These are phyloP conservation scores for Thera britannica DNA, from an alignment of 2,888 invertebrate genomes.

Conservation along the genomic window DNA sequence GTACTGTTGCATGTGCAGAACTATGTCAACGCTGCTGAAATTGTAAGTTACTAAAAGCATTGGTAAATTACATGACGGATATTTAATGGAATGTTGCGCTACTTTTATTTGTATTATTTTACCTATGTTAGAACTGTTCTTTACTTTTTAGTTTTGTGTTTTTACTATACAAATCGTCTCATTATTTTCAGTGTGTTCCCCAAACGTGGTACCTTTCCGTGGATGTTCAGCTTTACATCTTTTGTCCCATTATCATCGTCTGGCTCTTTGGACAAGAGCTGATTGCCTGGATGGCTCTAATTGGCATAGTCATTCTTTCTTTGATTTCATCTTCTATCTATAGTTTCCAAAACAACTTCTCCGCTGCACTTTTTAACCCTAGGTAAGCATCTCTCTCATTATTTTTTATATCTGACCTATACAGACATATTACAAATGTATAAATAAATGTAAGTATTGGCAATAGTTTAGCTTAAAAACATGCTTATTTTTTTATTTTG, in stretches of 20 bases:
- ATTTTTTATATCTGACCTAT: too few species aligned
- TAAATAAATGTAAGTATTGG: too few species aligned
- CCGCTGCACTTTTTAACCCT: conserved; percentile 60
- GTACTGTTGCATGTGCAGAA: conserved; percentile 79
- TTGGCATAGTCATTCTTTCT: conserved; percentile 46
- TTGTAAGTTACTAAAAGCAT: conserved; percentile 44
- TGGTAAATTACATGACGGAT: background rate
- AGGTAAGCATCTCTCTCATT: conserved; percentile 59
- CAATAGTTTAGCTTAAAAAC: too few species aligned
- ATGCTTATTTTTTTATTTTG: too few species aligned
- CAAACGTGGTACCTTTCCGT: conserved; percentile 68
- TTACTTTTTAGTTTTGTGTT: background rate
- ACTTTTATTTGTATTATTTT: too few species aligned
- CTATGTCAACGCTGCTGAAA: conserved; percentile 59
- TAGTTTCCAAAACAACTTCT: conserved; percentile 63
- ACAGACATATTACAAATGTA: too few species aligned
- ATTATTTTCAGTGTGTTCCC: conserved; percentile 56
- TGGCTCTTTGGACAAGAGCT: conserved; percentile 54
- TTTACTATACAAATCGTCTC: background rate
- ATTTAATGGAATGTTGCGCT: too few species aligned
- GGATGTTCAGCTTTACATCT: conserved; percentile 61
- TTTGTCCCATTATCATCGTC: conserved; percentile 57
- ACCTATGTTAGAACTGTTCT: too few species aligned
- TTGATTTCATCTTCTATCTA: conserved; percentile 54
- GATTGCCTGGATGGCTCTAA: conserved; percentile 53